Percentiles rank a stretch among this genome's conserved stretches.
These are phyloP conservation scores for Crossoptilon crossoptilon DNA, from an alignment of 2,797 vertebrate species.

Conservation along the genomic window DNA sequence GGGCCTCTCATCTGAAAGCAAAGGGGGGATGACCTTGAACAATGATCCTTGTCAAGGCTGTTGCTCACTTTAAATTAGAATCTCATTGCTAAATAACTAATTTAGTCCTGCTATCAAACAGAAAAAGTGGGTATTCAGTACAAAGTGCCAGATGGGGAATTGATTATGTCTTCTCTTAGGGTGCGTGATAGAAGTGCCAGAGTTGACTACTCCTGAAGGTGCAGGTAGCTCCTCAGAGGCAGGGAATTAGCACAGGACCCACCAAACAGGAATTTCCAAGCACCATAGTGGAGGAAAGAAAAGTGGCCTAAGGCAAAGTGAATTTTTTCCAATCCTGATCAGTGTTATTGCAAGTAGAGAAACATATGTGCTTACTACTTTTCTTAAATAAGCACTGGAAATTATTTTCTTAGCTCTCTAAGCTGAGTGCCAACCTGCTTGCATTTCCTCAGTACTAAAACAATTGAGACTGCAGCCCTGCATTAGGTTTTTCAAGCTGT, in stretches of 20 bases:
- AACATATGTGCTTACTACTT: not conserved
- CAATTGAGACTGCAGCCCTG: not conserved
- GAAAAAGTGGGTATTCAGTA: constrained; percentile 88
- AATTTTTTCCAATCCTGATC: not conserved
- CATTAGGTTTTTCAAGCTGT: not conserved
- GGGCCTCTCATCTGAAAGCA: constrained; percentile 82
- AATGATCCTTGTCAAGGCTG: constrained; percentile 87
- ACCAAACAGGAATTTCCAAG: not conserved
- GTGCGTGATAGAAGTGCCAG: constrained; percentile 83
- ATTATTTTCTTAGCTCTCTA: no score
- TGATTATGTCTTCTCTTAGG: constrained; percentile 87
- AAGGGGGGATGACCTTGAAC: constrained; percentile 83
- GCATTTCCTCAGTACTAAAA: fast-evolving
- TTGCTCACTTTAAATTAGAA: constrained; percentile 88
- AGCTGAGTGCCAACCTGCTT: fast-evolving
- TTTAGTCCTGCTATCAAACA: constrained; percentile 88
- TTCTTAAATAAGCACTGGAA: not conserved
- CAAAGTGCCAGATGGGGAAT: constrained; percentile 87
- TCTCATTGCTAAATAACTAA: constrained; percentile 89
- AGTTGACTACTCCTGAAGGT: constrained; percentile 69
- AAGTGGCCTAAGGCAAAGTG: not conserved
- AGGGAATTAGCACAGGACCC: constrained; percentile 14
- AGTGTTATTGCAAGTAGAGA: not conserved
- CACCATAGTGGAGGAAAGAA: not conserved
- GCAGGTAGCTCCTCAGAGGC: constrained; percentile 74